phyloP scores from a whole-genome alignment of 1,140 invertebrate species.

The Trichomalopsis sarcophagae region DNA sequence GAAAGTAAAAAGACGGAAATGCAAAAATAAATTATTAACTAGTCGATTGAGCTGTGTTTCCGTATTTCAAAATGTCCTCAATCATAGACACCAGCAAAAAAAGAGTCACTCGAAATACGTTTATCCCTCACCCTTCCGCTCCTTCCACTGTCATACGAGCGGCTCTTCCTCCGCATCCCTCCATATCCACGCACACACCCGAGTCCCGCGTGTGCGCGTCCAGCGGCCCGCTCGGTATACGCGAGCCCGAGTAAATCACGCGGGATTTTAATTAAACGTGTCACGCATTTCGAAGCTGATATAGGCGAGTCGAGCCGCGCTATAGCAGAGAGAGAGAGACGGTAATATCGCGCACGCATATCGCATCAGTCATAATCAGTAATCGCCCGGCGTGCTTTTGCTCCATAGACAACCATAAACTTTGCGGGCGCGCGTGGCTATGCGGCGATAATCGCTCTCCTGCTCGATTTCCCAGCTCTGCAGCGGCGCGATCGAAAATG shows the following conservation, averaged over 20 bases:
- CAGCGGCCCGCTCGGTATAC: neutral
- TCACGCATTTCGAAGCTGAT: constrained; percentile 69
- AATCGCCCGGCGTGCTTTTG: constrained; percentile 35
- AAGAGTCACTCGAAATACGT: constrained; percentile 60
- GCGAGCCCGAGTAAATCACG: constrained; percentile 67
- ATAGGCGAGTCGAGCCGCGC: constrained; percentile 52
- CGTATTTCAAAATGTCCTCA: too few relatives aligned
- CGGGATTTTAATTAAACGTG: constrained; percentile 72
- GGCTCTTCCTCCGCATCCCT: constrained; percentile 14
- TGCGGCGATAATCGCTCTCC: constrained; percentile 37
- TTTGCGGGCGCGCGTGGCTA: constrained; percentile 39
- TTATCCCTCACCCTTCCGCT: constrained; percentile 37
- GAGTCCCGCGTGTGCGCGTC: neutral
- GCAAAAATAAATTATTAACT: constrained; percentile 38
- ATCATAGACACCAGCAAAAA: neutral
- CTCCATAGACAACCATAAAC: constrained; percentile 57
- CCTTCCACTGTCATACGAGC: neutral
- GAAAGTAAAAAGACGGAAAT: constrained; percentile 14
- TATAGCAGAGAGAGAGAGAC: constrained; percentile 31
- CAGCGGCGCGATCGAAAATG: constrained; percentile 18
- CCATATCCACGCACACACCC: constrained; percentile 48
- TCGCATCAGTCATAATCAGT: constrained; percentile 70
- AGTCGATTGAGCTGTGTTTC: neutral
- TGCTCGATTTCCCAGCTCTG: constrained; percentile 2
- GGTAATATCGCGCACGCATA: constrained; percentile 68